These are phyloP conservation scores for Lissocephala sabroskyi DNA, from an alignment of 2,888 invertebrate species.

Conservation along the genomic window DNA sequence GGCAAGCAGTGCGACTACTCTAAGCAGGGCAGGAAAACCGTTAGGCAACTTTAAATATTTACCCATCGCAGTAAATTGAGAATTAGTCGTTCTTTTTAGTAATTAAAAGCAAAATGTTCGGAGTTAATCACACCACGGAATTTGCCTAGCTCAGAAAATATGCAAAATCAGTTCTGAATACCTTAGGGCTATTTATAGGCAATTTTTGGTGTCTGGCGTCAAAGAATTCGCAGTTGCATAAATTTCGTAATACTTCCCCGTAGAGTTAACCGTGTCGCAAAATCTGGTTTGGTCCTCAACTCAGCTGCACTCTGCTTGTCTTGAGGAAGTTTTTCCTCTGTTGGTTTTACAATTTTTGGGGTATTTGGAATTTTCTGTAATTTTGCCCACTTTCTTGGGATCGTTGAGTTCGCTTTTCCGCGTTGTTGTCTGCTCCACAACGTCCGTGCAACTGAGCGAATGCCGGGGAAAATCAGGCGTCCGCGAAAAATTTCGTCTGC, in stretches of 20 bases:
- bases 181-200: conserved; percentile 53
- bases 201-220: conserved; percentile 23
- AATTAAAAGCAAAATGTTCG: conserved; percentile 4
- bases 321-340: too few species aligned
- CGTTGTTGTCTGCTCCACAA: conserved; percentile 53
- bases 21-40: too few species aligned
- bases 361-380: too few species aligned
- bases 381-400: too few species aligned
- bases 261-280: too few species aligned
- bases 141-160: conserved; percentile 10
- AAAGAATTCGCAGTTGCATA: conserved; percentile 15
- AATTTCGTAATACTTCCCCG: conserved; percentile 41
- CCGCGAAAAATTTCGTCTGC: conserved; percentile 57
- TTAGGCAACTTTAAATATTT: too few species aligned
- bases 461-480: conserved; percentile 40
- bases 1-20: too few species aligned
- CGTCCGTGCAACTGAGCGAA: conserved; percentile 45
- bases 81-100: conserved; percentile 8
- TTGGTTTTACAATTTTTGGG: too few species aligned
- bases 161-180: neutral
- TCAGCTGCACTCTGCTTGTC: too few species aligned
- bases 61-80: conserved; percentile 35
- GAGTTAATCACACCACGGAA: conserved; percentile 18
- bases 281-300: too few species aligned
- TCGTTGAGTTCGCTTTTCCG: conserved; percentile 30